phyloP scores from a whole-genome alignment of 2,888 invertebrate genomes.

The Gastracanthus pulcherrimus region DNA sequence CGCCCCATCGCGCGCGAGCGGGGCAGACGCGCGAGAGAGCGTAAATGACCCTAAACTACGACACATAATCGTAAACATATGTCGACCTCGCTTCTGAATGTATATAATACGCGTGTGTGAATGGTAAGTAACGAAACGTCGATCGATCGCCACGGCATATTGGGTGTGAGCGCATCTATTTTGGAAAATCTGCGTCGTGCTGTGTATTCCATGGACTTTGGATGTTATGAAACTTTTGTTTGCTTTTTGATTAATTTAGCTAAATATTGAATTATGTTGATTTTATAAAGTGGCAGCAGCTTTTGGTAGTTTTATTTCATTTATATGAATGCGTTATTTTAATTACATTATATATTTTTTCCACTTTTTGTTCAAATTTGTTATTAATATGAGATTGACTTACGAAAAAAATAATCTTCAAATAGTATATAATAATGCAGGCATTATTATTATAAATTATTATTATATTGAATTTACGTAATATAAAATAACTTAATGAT shows the following conservation, averaged over 20 bases:
- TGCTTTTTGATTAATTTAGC: not conserved
- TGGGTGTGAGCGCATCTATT: not conserved
- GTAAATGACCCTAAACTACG: slow-evolving; percentile 20
- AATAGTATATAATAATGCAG: not conserved
- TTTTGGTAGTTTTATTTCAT: no score
- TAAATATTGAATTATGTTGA: no score
- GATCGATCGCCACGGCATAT: slow-evolving; percentile 5
- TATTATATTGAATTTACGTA: no score
- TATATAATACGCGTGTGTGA: not conserved
- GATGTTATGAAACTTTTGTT: not conserved
- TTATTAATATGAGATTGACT: no score
- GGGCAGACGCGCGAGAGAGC: not conserved
- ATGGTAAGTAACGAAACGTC: not conserved
- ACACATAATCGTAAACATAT: slow-evolving; percentile 54
- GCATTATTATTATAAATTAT: not conserved
- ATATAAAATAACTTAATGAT: no score
- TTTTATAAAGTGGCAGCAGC: no score
- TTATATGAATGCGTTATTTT: no score
- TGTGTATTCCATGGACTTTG: not conserved
- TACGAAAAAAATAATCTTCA: no score
- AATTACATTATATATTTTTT: no score
- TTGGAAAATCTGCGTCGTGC: not conserved
- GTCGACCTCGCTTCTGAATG: slow-evolving; percentile 1
- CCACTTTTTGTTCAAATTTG: no score
- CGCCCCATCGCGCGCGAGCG: no score